Evolutionary conservation across 2,113 vertebrate species (phyloP), one percentile per base, ranked within the genome.

Genomic region (Phaethornis superciliosus): DNA sequence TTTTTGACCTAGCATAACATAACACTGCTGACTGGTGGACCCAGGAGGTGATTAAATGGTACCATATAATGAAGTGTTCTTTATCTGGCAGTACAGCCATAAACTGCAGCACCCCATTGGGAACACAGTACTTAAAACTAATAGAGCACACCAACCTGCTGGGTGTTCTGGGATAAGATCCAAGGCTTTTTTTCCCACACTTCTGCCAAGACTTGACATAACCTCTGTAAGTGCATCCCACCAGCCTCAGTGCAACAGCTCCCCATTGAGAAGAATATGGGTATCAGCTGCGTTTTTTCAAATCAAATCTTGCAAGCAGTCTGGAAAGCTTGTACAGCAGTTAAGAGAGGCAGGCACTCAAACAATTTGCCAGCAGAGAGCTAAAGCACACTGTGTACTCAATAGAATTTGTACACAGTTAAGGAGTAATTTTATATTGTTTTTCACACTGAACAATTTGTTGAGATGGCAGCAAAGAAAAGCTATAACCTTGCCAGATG

Each of bases 141-240:
- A 95, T 33, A 88, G 81, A 91, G 63, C 64, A 82, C 90, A 85
- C 49, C 55, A 92, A 63, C 85, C 90, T 55, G 52, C 86, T 95
- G 96, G 52, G 90, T 85, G 65, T 70, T 95, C 93, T 62, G 78
- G 70, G 55, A 56, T 69, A 94, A 94, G 52, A 56, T 11, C 28
- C 32, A 90, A 90, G 79, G 59, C 65, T 91, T 90, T 91, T 90
- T 90, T 72, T 68, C 81, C 71, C 42, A 79, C 30, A 26, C n/a
- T 92, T 90, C 67, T 85, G 95, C 85, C 85, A 96, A 92, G 68
- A 58, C 46, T 84, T 90, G 90, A 88, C 91, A 92, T 56, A 91
- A 96, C 72, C 59, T 86, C 81, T 68, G 24, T 54, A 81, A 93
- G 67, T 68, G 47, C 86, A 93, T 76, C 91, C 75, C 71, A 94